Evolutionary conservation across 30 jellyfish, hydroid and myxozoan species (phyloP).

Genomic region (Mastigias papua): DNA sequence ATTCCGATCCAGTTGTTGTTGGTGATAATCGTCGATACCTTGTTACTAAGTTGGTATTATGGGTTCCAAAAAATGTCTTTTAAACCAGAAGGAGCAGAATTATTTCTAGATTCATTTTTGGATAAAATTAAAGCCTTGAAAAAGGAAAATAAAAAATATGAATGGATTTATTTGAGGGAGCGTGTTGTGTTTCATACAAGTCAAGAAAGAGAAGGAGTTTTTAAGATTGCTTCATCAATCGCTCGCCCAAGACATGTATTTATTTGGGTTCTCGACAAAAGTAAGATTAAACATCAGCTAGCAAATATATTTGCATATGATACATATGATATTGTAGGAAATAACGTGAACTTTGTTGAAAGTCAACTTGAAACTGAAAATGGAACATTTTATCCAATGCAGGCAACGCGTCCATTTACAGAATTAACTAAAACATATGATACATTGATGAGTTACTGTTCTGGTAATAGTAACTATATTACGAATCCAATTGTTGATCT

Average conservation of each 20-base stretch:
- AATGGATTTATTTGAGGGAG: neutral
- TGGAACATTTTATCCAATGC: neutral
- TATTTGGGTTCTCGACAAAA: slow-evolving; percentile 13
- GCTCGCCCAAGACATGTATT: slow-evolving; percentile 18
- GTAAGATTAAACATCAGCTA: slow-evolving; percentile 6
- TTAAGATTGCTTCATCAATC: slow-evolving; percentile 35
- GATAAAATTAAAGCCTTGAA: too few relatives aligned
- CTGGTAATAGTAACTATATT: neutral
- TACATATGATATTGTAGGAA: neutral
- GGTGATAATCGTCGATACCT: neutral
- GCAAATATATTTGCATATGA: neutral
- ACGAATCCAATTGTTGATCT: neutral
- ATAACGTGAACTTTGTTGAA: neutral
- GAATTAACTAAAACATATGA: neutral
- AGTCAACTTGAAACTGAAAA: neutral
- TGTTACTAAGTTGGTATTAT: neutral
- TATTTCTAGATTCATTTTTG: too few relatives aligned
- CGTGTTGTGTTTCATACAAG: neutral
- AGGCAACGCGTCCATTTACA: neutral
- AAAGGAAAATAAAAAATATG: neutral
- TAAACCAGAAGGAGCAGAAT: neutral
- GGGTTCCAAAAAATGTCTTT: neutral
- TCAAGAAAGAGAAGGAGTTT: neutral
- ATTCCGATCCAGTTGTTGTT: too few relatives aligned
- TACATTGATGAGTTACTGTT: too few relatives aligned